phyloP scores from a whole-genome alignment of 2,888 invertebrate species.

The Colletes collaris region DNA sequence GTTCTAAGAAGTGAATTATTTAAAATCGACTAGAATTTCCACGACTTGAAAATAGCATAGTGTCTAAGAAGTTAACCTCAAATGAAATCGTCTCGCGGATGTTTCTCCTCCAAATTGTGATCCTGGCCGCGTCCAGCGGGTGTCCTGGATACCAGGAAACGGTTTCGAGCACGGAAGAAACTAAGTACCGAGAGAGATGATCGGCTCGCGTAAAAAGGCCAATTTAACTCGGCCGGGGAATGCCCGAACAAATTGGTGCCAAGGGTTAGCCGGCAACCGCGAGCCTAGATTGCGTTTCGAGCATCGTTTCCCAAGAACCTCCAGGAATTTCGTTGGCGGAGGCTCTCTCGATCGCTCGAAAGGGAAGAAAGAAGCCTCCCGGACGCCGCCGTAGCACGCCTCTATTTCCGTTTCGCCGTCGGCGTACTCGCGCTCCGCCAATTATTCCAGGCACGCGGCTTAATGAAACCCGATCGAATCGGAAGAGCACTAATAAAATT shows the following conservation, averaged over 20 bases:
- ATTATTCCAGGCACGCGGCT: slow-evolving; percentile 59
- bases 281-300: slow-evolving; percentile 49
- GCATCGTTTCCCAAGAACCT: slow-evolving; percentile 46
- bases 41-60: no score
- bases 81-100: no score
- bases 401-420: slow-evolving; percentile 33
- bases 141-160: not conserved
- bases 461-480: slow-evolving; percentile 63
- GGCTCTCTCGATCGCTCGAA: slow-evolving; percentile 8
- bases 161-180: not conserved
- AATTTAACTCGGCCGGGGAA: slow-evolving; percentile 66
- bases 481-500: slow-evolving; percentile 54
- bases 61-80: no score
- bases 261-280: slow-evolving; percentile 70
- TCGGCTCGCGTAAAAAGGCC: slow-evolving; percentile 17
- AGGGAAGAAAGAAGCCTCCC: not conserved
- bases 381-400: not conserved
- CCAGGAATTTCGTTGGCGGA: slow-evolving; percentile 48
- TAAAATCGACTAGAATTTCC: no score
- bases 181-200: slow-evolving; percentile 11
- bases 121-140: no score
- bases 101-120: no score
- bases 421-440: slow-evolving; percentile 17
- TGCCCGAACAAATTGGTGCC: slow-evolving; percentile 77
- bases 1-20: no score